These are phyloP conservation scores for Gymnoscelis rufifasciata DNA, from an alignment of 2,888 invertebrate genomes.

Conservation along the genomic window DNA sequence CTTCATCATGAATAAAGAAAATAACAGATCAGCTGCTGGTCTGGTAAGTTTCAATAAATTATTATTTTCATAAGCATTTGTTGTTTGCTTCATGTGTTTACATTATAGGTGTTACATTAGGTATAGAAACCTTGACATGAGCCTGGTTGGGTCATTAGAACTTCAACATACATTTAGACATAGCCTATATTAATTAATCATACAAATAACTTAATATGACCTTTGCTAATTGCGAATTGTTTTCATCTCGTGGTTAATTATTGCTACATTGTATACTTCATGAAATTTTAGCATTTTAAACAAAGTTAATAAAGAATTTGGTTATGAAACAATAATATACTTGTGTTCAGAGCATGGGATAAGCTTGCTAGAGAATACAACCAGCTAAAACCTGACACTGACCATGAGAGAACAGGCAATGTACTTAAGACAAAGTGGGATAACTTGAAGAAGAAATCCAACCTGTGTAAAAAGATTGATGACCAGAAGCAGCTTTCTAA, in stretches of 20 bases:
- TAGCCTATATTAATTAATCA: too few relatives aligned
- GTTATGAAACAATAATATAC: too few relatives aligned
- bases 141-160: too few relatives aligned
- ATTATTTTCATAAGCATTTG: too few relatives aligned
- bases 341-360: constrained; percentile 50
- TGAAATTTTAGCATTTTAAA: too few relatives aligned
- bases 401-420: constrained; percentile 43
- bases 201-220: too few relatives aligned
- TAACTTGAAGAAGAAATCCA: constrained; percentile 55
- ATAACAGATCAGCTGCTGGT: constrained; percentile 56
- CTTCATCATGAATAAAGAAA: constrained; percentile 47
- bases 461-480: constrained; percentile 47
- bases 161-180: too few relatives aligned
- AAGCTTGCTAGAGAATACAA: constrained; percentile 57
- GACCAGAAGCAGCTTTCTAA: constrained; percentile 13
- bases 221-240: background rate
- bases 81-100: too few relatives aligned
- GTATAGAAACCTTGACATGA: too few relatives aligned
- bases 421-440: constrained; percentile 61
- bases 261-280: too few relatives aligned
- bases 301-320: too few relatives aligned
- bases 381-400: constrained; percentile 40
- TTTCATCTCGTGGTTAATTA: background rate
- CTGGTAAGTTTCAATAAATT: constrained; percentile 44
- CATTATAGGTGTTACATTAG: too few relatives aligned